Evolutionary conservation across 2,888 invertebrate genomes (phyloP), one percentile per base, ranked within the genome.

Genomic region (Aspidapion aeneum): DNA sequence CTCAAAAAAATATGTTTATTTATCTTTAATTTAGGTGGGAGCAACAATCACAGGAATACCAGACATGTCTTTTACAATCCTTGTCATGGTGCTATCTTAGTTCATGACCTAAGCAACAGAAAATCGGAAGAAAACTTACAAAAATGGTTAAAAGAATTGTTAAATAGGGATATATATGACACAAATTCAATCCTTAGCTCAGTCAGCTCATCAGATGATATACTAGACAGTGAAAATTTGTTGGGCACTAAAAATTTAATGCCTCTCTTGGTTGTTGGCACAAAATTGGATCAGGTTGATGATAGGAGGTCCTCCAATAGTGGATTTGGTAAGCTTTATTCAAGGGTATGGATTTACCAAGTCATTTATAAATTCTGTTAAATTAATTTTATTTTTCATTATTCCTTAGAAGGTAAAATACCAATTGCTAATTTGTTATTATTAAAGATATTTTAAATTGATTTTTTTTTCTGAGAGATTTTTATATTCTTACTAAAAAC

Each of bases 31-130:
- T 3, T 35, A 35, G 98, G 98, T 2, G 98, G 98, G 1, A 96
- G 95, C 68, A 88, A 92, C 68, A 93, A 90, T 73, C 98, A 99
- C 78, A 87, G 92, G 75, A 96, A 94, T 78, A 91, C 95, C n/a
- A 85, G 98, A 74, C 87, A 90, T 66, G 94, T 98, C 1, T 98
- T 98, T 80, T 98, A 98, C 80, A 90, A 93, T 75, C 91, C 94
- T 22, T 91, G 93, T 63, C 93, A 98, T 83, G 99, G 98, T 84
- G 81, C 98, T 48, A 94, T 99, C 72, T 83, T 99, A 66, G 97
- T 98, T 1, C 98, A 99, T 78, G 99, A 99, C 82, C 83, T 98
- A 74, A 95, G 95, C 2, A 99, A 99, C 79, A 86, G 94, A 68
- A 98, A 98, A 80, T 97, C 97, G 61, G 95, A 98, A 78, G 87